A percentile compares a stretch with the other conserved stretches of the same genome.
Conservation (phyloP, 2,888 invertebrate species). For the Altica lythri region DNA sequence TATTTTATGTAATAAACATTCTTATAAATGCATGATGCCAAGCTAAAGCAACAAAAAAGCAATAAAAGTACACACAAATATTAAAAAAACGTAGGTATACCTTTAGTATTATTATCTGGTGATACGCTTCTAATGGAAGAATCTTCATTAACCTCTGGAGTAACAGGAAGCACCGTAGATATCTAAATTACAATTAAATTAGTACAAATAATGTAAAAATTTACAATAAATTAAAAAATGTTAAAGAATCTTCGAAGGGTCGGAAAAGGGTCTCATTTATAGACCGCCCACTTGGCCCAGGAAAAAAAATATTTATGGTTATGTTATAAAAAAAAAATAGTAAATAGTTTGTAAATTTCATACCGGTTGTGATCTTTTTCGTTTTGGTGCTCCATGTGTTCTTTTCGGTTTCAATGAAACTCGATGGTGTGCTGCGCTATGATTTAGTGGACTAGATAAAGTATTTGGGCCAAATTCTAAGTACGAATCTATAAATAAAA, state of each 20-base stretch:
- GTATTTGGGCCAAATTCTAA: constrained; percentile 59
- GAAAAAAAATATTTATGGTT: no score
- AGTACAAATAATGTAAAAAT: no score
- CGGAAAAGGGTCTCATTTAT: no score
- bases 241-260: background rate
- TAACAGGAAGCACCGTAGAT: constrained; percentile 68
- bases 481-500: constrained; percentile 49
- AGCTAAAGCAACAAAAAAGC: constrained; percentile 8
- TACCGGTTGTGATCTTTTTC: constrained; percentile 65
- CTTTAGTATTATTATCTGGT: constrained; percentile 60
- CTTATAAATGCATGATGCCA: background rate
- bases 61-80: constrained; percentile 5
- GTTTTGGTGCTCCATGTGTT: constrained; percentile 74
- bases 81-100: constrained; percentile 37
- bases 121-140: constrained; percentile 65
- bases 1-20: no score
- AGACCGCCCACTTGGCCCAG: background rate
- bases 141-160: constrained; percentile 80
- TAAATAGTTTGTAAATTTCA: no score
- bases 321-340: no score
- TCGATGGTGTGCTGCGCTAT: constrained; percentile 80
- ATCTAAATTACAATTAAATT: constrained; percentile 54
- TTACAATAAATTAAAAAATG: no score
- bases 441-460: constrained; percentile 70
- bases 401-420: constrained; percentile 77